Conservation (phyloP, 2,113 vertebrate species). For the Amazona vittata region DNA sequence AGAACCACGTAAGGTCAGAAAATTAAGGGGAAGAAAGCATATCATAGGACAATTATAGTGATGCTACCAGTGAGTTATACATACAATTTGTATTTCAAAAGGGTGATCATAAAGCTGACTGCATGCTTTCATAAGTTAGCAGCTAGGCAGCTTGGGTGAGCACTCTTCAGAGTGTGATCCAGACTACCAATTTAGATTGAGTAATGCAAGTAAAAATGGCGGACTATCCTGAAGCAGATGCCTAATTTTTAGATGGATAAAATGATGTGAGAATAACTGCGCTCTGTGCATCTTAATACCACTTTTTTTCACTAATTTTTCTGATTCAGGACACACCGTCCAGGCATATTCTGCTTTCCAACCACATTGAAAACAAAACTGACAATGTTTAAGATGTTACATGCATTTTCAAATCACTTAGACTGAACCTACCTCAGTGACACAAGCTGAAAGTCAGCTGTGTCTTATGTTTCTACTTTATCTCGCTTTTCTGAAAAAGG, state of each 20-base stretch:
- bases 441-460: background rate
- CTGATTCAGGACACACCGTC: background rate
- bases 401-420: background rate
- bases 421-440: background rate
- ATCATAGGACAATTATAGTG: background rate
- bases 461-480: background rate
- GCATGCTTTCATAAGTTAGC: background rate
- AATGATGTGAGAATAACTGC: accelerated
- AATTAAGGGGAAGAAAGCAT: background rate
- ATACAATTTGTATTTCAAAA: background rate
- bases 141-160: background rate
- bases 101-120: background rate
- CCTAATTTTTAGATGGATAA: background rate
- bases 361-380: background rate
- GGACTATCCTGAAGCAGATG: background rate
- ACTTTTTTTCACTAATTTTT: background rate
- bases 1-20: background rate
- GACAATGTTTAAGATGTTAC: accelerated
- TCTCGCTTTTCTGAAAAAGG: background rate
- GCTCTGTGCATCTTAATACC: background rate
- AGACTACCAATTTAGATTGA: background rate
- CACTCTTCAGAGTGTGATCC: background rate
- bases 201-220: background rate
- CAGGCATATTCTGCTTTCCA: background rate
- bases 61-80: background rate